Evolutionary conservation across 2,797 vertebrate species (phyloP).

Genomic region (Coregonus suidteri): DNA sequence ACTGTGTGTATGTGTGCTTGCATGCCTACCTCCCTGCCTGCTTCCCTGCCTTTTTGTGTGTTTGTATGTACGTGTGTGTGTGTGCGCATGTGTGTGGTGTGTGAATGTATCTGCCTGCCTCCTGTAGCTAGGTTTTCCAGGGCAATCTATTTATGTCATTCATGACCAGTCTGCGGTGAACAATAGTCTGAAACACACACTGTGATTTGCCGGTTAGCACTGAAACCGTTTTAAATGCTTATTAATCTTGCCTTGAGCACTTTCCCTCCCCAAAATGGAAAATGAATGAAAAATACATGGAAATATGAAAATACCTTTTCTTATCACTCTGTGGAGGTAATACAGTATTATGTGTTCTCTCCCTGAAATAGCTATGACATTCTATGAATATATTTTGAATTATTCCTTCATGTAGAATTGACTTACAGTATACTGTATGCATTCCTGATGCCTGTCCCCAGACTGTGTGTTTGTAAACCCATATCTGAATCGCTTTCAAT

Average conservation of each 20-base stretch:
- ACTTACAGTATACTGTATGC: conserved; percentile 59
- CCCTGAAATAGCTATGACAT: conserved; percentile 70
- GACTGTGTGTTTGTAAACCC: conserved; percentile 25
- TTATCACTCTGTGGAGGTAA: conserved; percentile 73
- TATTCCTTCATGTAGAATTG: conserved; percentile 62
- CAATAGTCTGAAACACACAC: conserved; percentile 74
- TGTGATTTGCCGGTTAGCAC: conserved; percentile 75
- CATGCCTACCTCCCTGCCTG: conserved; percentile 14
- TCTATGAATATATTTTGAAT: conserved; percentile 78
- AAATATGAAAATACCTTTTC: conserved; percentile 78
- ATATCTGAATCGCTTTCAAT: conserved; percentile 48
- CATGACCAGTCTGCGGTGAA: conserved; percentile 75
- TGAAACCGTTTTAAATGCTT: conserved; percentile 80
- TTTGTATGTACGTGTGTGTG: conserved; percentile 10
- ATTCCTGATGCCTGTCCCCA: conserved; percentile 52
- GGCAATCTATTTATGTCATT: conserved; percentile 75
- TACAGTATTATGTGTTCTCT: conserved; percentile 71
- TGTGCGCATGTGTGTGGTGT: conserved; percentile 9
- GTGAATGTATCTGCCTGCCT: conserved; percentile 48
- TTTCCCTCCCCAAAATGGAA: conserved; percentile 73
- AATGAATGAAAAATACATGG: conserved; percentile 76
- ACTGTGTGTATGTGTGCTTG: not conserved
- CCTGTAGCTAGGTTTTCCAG: conserved; percentile 52
- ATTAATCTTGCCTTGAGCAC: conserved; percentile 75
- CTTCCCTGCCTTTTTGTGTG: not conserved